Percentiles rank a stretch among this genome's conserved stretches.
These are phyloP conservation scores for Hemicordylus capensis DNA, from an alignment of 2,113 vertebrate genomes.

Conservation along the genomic window DNA sequence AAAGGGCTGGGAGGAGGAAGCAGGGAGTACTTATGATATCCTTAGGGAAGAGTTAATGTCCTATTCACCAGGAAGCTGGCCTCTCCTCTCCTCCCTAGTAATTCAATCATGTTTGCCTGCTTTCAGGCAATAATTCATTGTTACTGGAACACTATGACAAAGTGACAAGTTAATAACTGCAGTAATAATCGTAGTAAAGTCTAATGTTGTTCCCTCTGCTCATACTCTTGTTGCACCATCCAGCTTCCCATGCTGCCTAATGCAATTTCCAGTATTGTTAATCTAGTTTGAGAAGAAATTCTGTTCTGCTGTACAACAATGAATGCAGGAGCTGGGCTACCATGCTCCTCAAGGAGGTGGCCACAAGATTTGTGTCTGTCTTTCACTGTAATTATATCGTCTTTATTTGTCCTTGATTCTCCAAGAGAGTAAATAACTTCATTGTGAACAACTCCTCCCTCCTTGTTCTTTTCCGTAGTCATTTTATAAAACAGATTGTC, in stretches of 20 bases:
- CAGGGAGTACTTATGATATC: slow-evolving; percentile 14
- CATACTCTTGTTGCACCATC: slow-evolving; percentile 60
- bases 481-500: not conserved
- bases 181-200: slow-evolving; percentile 72
- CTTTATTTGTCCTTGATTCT: not conserved
- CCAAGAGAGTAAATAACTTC: slow-evolving; percentile 40
- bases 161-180: slow-evolving; percentile 76
- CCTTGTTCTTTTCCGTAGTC: not conserved
- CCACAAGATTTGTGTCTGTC: not conserved
- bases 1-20: not conserved
- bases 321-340: slow-evolving; percentile 28
- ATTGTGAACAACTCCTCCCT: not conserved
- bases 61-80: slow-evolving; percentile 48
- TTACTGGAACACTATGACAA: slow-evolving; percentile 70
- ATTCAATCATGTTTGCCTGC: slow-evolving; percentile 72
- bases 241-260: slow-evolving; percentile 65
- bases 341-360: slow-evolving; percentile 31
- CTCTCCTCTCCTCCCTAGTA: slow-evolving; percentile 32
- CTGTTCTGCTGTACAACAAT: slow-evolving; percentile 50
- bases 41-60: slow-evolving; percentile 53
- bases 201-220: slow-evolving; percentile 69
- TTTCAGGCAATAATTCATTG: slow-evolving; percentile 75
- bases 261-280: slow-evolving; percentile 65
- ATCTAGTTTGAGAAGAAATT: slow-evolving; percentile 68
- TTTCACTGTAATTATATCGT: slow-evolving; percentile 26